Percentiles rank a stretch among this genome's conserved stretches.
Evolutionary conservation across 2,888 invertebrate species (phyloP).

Genomic region (Parapristionchus giblindavisi): DNA sequence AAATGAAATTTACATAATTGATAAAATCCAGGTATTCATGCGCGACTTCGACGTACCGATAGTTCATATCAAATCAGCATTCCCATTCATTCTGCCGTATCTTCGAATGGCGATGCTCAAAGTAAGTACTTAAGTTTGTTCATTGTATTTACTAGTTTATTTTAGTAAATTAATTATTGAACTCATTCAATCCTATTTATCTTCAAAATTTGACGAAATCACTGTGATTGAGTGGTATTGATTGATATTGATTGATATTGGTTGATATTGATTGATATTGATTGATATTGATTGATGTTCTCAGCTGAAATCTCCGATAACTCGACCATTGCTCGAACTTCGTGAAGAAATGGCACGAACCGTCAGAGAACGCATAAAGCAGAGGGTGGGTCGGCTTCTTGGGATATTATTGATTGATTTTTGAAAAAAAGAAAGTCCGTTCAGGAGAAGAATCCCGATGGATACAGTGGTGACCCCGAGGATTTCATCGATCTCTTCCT

Average conservation of each 20-base stretch:
- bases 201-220: no score
- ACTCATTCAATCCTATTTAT: no score
- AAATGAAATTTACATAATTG: not conserved
- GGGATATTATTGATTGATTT: not conserved
- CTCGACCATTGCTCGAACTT: not conserved
- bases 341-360: not conserved
- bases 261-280: not conserved
- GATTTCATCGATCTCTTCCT: conserved; percentile 62
- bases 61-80: conserved; percentile 4
- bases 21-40: conserved; percentile 4
- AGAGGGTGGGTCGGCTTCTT: conserved; percentile 5
- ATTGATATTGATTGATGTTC: not conserved
- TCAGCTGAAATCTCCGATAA: not conserved
- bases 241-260: not conserved
- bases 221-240: not conserved
- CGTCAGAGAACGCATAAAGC: not conserved
- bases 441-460: not conserved
- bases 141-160: no score
- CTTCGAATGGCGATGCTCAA: not conserved
- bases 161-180: no score
- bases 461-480: not conserved
- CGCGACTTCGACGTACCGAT: conserved; percentile 29
- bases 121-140: not conserved
- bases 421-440: not conserved
- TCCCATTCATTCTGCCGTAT: not conserved